Evolutionary conservation across 2,797 vertebrate genomes (phyloP), one percentile per base, ranked within the genome.

Genomic region (Capromys pilorides): DNA sequence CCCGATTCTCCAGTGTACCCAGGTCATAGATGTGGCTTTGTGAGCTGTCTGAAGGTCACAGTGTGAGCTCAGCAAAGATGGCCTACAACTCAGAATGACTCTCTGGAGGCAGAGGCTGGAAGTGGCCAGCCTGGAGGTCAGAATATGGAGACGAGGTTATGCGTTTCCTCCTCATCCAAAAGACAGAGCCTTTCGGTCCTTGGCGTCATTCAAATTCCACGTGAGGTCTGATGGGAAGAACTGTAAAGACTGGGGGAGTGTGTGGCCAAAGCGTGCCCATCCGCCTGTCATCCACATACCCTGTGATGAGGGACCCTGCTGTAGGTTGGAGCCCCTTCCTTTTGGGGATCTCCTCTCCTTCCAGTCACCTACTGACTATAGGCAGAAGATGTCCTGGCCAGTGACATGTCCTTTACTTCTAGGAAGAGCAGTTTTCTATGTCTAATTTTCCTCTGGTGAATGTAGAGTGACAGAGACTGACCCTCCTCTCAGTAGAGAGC

Each of bases 201-300:
- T 61, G 39, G 59, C 33, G 2, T 2, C n/a, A 26, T 1, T 0
- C 2, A 9, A 5, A 39, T 2, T 24, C 64, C 62, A 11, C 21
- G 57, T n/a, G 6, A 33, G 77, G 59, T 16, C 62, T 33, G 10
- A 33, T 19, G 13, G 18, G 61, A 21, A 31, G 39, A 28, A 22
- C 84, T 13, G 0, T 36, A 13, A n/a, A 6, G 3, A 21, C 21
- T 67, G 4, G 9, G 39, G 51, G n/a, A 31, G 5, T 31, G 19
- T 8, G 14, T 12, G 31, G 41, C 11, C 4, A 6, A 31, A 12
- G 2, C 1, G 41, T 33, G n/a, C 14, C 26, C 18, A 1, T 33
- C 26, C 4, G 16, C 62, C 26, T 4, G 0, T n/a, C 12, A 24
- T 57, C 39, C 3, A 0, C 13, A 0, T 9, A 36, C 6, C 7